A percentile compares a stretch with the other conserved stretches of the same genome.
phyloP scores from a whole-genome alignment of 1,140 invertebrate species.

The Caenorhabditis latens region DNA sequence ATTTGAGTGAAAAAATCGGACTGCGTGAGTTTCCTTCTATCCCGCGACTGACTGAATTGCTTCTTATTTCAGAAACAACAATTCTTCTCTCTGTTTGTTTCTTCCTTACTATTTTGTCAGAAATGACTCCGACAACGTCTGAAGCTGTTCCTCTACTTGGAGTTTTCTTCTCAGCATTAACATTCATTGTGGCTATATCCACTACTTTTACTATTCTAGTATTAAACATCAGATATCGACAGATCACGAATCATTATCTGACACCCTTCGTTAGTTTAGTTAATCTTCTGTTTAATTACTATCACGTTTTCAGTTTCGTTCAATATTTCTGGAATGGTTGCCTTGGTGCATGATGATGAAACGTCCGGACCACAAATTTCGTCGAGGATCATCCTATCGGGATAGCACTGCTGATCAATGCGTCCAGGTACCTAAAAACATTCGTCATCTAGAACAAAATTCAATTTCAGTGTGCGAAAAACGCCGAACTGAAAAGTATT shows the following conservation, averaged over 20 bases:
- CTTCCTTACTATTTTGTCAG: constrained; percentile 78
- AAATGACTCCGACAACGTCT: constrained; percentile 92
- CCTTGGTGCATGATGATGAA: constrained; percentile 69
- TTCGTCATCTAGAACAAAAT: background rate
- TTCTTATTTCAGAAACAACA: constrained; percentile 86
- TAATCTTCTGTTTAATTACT: background rate
- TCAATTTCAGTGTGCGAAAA: constrained; percentile 53
- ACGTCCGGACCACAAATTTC: constrained; percentile 60
- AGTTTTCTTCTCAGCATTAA: constrained; percentile 70
- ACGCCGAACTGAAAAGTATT: constrained; percentile 43
- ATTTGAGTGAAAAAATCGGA: constrained; percentile 72
- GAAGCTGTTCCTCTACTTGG: constrained; percentile 95
- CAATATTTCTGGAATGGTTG: constrained; percentile 68
- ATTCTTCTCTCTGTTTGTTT: constrained; percentile 79
- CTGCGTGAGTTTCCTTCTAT: constrained; percentile 61
- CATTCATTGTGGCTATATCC: constrained; percentile 68
- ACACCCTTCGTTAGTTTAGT: constrained; percentile 28
- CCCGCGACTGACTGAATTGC: background rate
- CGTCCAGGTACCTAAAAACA: constrained; percentile 21
- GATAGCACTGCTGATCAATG: constrained; percentile 48
- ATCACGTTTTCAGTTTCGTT: constrained; percentile 60
- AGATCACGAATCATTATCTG: constrained; percentile 67
- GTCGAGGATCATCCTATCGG: constrained; percentile 5
- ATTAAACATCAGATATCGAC: constrained; percentile 68
- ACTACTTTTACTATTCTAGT: constrained; percentile 69